Conservation (phyloP, 1,140 invertebrate genomes). For the Nephotettix cincticeps region DNA sequence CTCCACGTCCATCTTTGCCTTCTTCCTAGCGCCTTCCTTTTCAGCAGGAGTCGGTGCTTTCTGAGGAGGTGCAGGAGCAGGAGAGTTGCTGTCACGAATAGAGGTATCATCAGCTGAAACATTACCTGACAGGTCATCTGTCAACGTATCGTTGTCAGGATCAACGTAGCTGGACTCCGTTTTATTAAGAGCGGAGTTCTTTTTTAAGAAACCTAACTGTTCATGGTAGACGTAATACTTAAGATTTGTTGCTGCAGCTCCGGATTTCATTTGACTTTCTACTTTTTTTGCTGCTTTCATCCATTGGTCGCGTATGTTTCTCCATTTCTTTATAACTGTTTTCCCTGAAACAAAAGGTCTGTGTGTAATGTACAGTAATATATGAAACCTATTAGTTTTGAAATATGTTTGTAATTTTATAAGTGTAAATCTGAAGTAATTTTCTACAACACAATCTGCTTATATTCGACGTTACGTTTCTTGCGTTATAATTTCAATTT, state of each 20-base stretch:
- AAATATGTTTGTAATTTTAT: neutral
- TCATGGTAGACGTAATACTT: conserved; percentile 17
- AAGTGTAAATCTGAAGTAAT: neutral
- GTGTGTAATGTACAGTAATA: no score
- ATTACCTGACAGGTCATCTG: no score
- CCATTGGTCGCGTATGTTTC: neutral
- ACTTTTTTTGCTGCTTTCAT: neutral
- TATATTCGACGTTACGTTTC: neutral
- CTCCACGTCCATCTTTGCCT: no score
- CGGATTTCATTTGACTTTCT: neutral
- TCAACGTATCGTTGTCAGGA: no score
- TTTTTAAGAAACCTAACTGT: conserved; percentile 3
- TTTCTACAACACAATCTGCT: neutral
- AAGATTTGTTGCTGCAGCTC: neutral
- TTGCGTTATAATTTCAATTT: neutral
- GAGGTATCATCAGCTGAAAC: no score
- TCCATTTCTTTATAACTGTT: neutral
- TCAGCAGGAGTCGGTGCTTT: no score
- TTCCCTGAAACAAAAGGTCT: neutral
- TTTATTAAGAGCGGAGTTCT: neutral
- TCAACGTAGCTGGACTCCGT: neutral
- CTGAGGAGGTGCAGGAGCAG: no score
- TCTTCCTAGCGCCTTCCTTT: no score
- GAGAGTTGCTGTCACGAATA: no score
- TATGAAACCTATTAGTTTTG: neutral